Conservation (phyloP, 2,113 vertebrate genomes). For the Triplophysa siluroides region DNA sequence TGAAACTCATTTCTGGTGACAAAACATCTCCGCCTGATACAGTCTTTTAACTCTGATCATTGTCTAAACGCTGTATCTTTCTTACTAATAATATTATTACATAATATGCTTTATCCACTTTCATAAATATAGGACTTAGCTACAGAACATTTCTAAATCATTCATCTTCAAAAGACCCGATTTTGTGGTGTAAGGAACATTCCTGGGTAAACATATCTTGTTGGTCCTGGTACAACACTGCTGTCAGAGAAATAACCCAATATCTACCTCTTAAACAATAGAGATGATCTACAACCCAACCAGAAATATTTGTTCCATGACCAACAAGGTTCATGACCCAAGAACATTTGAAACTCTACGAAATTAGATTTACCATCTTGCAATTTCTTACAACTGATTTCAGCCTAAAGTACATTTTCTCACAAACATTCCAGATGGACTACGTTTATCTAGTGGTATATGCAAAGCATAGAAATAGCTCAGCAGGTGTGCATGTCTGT, state of each 20-base stretch:
- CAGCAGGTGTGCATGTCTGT: constrained; percentile 17
- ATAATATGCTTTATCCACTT: constrained; percentile 18
- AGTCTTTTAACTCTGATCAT: constrained; percentile 36
- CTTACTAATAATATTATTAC: constrained; percentile 25
- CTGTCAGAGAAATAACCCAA: too few relatives aligned
- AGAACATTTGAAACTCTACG: too few relatives aligned
- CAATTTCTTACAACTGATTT: not conserved
- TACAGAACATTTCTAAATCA: not conserved
- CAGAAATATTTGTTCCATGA: not conserved
- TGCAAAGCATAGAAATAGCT: constrained; percentile 45
- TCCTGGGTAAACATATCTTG: too few relatives aligned
- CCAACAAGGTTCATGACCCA: not conserved
- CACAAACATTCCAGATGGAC: constrained; percentile 18
- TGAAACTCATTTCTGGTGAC: constrained; percentile 6
- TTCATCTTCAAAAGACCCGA: too few relatives aligned
- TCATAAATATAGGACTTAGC: not conserved
- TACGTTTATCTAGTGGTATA: constrained; percentile 29
- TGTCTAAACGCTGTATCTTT: constrained; percentile 17
- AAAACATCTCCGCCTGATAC: not conserved
- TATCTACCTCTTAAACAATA: too few relatives aligned
- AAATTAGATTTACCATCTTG: not conserved
- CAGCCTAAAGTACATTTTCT: constrained; percentile 17
- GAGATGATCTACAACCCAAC: too few relatives aligned
- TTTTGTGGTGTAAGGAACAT: too few relatives aligned
- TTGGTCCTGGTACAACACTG: too few relatives aligned